Evolutionary conservation across 2,888 invertebrate species (phyloP).

Genomic region (Steromphala cineraria): DNA sequence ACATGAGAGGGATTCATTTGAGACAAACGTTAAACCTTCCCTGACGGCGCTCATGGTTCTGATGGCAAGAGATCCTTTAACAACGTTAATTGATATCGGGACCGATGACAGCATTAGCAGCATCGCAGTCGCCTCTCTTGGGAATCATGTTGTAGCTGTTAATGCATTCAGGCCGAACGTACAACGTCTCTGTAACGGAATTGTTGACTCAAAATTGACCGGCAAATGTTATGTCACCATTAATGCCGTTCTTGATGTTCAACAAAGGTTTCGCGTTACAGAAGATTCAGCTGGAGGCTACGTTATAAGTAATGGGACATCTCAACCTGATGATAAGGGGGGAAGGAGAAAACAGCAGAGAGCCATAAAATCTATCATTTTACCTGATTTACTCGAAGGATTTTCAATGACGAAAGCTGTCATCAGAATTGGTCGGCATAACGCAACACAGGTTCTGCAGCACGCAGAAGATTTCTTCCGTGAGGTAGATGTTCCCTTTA

Average conservation of each 20-base stretch:
- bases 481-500: too few relatives aligned
- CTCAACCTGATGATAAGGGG: too few relatives aligned
- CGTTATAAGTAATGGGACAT: too few relatives aligned
- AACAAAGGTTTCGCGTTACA: too few relatives aligned
- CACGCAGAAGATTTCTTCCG: too few relatives aligned
- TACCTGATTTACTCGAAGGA: too few relatives aligned
- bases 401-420: too few relatives aligned
- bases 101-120: neutral
- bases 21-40: neutral
- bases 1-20: neutral
- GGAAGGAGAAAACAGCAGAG: too few relatives aligned
- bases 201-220: neutral
- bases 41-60: neutral
- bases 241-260: neutral
- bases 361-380: too few relatives aligned
- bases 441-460: too few relatives aligned
- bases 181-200: neutral
- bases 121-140: neutral
- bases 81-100: neutral
- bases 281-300: too few relatives aligned
- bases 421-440: too few relatives aligned
- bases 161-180: neutral
- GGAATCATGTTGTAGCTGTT: neutral
- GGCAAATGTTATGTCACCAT: neutral
- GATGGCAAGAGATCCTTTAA: neutral